Conservation (phyloP, 2,113 vertebrate genomes). For the Acrocephalus arundinaceus region DNA sequence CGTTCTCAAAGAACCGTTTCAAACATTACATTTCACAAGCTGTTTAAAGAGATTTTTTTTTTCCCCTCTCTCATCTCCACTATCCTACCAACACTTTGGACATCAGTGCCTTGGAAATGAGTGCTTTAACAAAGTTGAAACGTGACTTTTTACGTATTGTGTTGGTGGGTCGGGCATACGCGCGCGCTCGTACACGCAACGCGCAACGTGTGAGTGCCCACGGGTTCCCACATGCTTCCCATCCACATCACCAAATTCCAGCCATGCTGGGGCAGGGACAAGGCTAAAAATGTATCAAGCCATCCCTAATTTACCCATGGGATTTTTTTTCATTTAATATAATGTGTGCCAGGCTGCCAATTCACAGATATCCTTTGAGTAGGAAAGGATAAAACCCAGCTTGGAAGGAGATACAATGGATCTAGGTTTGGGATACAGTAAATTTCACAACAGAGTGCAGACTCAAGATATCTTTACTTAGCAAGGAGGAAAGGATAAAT, state of each 20-base stretch:
- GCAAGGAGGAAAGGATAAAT: background rate
- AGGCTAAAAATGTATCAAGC: background rate
- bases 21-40: constrained; percentile 82
- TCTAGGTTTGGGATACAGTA: background rate
- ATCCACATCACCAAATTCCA: background rate
- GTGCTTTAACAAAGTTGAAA: constrained; percentile 52
- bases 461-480: constrained; percentile 44
- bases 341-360: background rate
- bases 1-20: constrained; percentile 81
- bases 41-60: constrained; percentile 71
- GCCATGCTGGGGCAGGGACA: background rate
- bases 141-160: background rate
- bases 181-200: accelerated
- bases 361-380: background rate
- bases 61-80: constrained; percentile 57
- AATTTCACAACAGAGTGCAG: background rate
- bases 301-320: background rate
- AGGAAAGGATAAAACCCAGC: background rate
- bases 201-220: background rate
- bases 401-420: background rate
- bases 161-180: background rate
- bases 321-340: background rate
- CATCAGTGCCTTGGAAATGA: constrained; percentile 60
- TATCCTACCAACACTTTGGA: constrained; percentile 66
- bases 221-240: background rate